Percentiles rank a stretch among this genome's conserved stretches.
Conservation (phyloP, 2,113 vertebrate genomes). For the Cathartes aura region DNA sequence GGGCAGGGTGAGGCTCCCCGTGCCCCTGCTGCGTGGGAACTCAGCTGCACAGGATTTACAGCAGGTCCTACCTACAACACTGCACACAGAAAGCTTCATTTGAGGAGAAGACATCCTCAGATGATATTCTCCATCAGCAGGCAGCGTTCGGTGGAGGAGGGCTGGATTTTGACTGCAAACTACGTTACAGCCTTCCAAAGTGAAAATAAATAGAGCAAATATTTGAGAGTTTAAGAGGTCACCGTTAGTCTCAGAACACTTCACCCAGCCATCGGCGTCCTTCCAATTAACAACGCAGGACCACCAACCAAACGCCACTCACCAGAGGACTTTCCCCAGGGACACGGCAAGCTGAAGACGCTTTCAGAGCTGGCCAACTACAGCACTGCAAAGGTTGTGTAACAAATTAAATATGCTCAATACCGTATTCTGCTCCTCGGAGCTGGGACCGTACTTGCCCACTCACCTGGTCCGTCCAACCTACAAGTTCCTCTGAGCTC, state of each 20-base stretch:
- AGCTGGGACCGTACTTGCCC: neutral
- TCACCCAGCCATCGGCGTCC: neutral
- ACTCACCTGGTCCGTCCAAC: neutral
- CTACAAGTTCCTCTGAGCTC: neutral
- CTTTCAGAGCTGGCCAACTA: neutral
- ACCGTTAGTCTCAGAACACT: neutral
- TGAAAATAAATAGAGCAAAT: neutral
- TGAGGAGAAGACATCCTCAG: neutral
- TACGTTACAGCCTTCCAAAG: neutral
- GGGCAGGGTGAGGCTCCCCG: neutral
- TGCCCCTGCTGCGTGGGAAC: neutral
- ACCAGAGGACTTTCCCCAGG: neutral
- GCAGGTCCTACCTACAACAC: neutral
- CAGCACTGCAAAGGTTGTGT: neutral
- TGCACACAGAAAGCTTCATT: rapidly evolving
- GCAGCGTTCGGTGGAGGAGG: neutral
- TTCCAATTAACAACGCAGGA: neutral
- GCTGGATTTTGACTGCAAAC: neutral
- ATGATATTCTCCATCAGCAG: neutral
- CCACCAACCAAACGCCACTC: neutral
- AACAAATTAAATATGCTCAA: neutral
- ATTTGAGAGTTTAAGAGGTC: neutral
- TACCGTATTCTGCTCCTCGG: neutral
- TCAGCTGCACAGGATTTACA: neutral
- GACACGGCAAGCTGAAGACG: neutral